Conservation (phyloP, 1,140 invertebrate genomes). For the Thaumetopoea pityocampa region DNA sequence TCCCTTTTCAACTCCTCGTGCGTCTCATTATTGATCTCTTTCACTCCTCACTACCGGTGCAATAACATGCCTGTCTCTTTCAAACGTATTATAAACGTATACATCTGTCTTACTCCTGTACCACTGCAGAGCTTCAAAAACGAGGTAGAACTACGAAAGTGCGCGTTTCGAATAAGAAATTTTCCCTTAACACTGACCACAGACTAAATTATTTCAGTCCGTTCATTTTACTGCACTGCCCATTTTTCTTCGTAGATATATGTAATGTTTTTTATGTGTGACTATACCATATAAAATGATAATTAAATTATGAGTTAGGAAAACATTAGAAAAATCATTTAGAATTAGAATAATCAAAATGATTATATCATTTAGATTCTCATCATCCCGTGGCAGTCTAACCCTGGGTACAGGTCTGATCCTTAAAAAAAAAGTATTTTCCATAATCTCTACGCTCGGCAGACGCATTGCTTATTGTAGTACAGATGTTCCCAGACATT, state of each 20-base stretch:
- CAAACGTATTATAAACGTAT: slow-evolving; percentile 26
- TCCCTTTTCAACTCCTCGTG: slow-evolving; percentile 75
- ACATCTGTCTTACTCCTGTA: slow-evolving; percentile 43
- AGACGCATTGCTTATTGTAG: too few species aligned
- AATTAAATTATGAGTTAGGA: too few species aligned
- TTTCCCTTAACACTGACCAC: slow-evolving; percentile 51
- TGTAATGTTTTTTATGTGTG: slow-evolving; percentile 12
- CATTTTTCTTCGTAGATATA: slow-evolving; percentile 18
- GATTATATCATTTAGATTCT: too few species aligned
- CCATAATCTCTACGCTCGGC: too few species aligned
- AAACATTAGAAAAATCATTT: too few species aligned
- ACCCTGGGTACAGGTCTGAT: too few species aligned
- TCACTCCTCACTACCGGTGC: slow-evolving; percentile 75
- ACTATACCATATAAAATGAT: too few species aligned
- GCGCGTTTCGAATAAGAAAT: slow-evolving; percentile 53
- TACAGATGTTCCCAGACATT: too few species aligned
- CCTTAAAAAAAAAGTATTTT: too few species aligned
- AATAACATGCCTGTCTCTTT: slow-evolving; percentile 56
- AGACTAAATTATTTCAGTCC: slow-evolving; percentile 24
- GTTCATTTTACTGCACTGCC: slow-evolving; percentile 11
- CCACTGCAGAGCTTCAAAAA: slow-evolving; percentile 74
- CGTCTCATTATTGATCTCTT: slow-evolving; percentile 76
- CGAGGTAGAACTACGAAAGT: slow-evolving; percentile 64
- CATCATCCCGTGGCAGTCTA: too few species aligned
- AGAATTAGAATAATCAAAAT: too few species aligned